Evolutionary conservation across 2,888 invertebrate genomes (phyloP).

Genomic region (Alcis repandata): DNA sequence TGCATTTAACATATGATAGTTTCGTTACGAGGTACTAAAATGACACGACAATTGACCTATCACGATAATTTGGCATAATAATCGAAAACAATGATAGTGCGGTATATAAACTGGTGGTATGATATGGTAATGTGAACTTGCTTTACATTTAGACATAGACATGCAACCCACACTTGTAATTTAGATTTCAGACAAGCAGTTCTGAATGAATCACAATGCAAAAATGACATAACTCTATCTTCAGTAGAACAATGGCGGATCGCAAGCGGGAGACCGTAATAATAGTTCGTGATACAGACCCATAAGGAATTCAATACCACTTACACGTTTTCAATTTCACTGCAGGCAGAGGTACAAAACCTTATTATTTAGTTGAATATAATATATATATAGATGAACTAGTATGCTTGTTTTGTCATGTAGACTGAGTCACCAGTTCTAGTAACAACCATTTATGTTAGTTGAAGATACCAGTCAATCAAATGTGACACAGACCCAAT

Average conservation of each 20-base stretch:
- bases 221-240: slow-evolving; percentile 42
- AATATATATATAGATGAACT: too few species aligned
- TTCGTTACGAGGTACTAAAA: background rate
- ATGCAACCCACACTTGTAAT: slow-evolving; percentile 4
- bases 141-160: slow-evolving; percentile 5
- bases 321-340: slow-evolving; percentile 18
- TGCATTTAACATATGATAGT: background rate
- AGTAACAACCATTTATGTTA: too few species aligned
- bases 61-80: background rate
- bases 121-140: slow-evolving; percentile 7
- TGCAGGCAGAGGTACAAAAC: too few species aligned
- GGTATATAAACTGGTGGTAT: background rate
- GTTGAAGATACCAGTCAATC: too few species aligned
- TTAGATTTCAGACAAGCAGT: slow-evolving; percentile 14
- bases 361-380: too few species aligned
- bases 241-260: slow-evolving; percentile 35
- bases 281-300: slow-evolving; percentile 46
- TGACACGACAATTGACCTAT: background rate
- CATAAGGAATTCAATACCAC: slow-evolving; percentile 53
- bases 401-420: too few species aligned
- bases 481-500: too few species aligned
- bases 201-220: slow-evolving; percentile 15
- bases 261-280: slow-evolving; percentile 52
- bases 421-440: too few species aligned
- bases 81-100: background rate